phyloP scores from a whole-genome alignment of 1,140 invertebrate genomes.

The Aphelenchoides besseyi region DNA sequence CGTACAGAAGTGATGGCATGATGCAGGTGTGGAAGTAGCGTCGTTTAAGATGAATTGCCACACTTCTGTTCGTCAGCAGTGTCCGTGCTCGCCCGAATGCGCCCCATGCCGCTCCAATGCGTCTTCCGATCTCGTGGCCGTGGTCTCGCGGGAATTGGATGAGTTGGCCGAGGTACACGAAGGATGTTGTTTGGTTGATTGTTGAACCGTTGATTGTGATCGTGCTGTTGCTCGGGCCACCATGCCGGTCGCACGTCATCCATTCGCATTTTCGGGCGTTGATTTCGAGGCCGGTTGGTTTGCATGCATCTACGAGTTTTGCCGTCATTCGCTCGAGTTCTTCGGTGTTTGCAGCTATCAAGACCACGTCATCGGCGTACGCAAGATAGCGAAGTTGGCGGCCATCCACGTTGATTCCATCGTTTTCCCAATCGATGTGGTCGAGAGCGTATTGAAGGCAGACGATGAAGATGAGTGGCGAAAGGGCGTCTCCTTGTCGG shows the following conservation, averaged over 20 bases:
- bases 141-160: constrained; percentile 18
- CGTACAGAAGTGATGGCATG: constrained; percentile 24
- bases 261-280: constrained; percentile 21
- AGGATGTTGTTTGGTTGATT: constrained; percentile 7
- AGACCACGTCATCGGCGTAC: constrained; percentile 61
- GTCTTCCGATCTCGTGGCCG: neutral
- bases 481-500: constrained; percentile 66
- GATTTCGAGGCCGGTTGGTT: constrained; percentile 22
- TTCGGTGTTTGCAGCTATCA: constrained; percentile 30
- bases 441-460: constrained; percentile 63
- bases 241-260: neutral
- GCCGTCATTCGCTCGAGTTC: constrained; percentile 31
- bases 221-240: too few relatives aligned
- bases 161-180: constrained; percentile 27
- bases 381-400: constrained; percentile 38
- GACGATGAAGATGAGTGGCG: constrained; percentile 65
- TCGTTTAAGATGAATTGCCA: constrained; percentile 23
- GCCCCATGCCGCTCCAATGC: constrained; percentile 18
- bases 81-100: constrained; percentile 1
- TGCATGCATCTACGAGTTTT: neutral
- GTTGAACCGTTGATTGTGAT: neutral
- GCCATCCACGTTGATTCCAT: constrained; percentile 7
- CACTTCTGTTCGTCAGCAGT: constrained; percentile 5
- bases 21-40: constrained; percentile 25
- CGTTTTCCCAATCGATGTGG: constrained; percentile 21